Conservation (phyloP, 2,888 invertebrate genomes). For the Polydrusus tereticollis region DNA sequence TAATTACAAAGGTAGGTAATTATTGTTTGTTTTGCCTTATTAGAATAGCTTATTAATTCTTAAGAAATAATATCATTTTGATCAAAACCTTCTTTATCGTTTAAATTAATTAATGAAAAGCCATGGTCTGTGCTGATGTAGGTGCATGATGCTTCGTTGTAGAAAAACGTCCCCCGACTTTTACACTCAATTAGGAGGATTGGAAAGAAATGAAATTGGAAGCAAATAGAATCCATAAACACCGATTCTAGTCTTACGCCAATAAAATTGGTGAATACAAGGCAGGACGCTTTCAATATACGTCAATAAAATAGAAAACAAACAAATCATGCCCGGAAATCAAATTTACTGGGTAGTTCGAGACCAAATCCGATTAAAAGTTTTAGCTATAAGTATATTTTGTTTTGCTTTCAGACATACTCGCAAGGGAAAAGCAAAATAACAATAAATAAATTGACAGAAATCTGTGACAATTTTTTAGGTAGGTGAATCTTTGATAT, state of each 20-base stretch:
- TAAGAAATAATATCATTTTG: too few species aligned
- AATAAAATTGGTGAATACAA: slow-evolving; percentile 24
- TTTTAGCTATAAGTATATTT: slow-evolving; percentile 17
- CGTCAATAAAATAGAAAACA: slow-evolving; percentile 33
- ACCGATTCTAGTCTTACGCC: slow-evolving; percentile 30
- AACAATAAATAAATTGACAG: slow-evolving; percentile 4
- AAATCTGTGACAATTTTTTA: neutral
- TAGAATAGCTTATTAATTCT: too few species aligned
- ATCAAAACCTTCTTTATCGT: too few species aligned
- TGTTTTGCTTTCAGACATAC: neutral
- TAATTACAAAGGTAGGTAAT: too few species aligned
- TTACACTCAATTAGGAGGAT: slow-evolving; percentile 41
- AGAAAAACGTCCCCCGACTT: neutral
- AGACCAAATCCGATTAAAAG: slow-evolving; percentile 32
- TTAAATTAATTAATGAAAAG: too few species aligned
- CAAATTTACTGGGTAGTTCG: slow-evolving; percentile 35
- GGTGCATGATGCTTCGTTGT: too few species aligned
- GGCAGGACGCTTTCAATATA: slow-evolving; percentile 19
- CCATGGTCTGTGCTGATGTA: too few species aligned
- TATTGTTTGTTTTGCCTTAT: too few species aligned
- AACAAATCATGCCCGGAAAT: slow-evolving; percentile 43
- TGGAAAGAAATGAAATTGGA: slow-evolving; percentile 42
- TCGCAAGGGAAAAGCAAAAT: neutral
- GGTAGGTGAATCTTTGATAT: too few species aligned
- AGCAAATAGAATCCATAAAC: slow-evolving; percentile 42